Percentiles rank a stretch among this genome's conserved stretches.
These are phyloP conservation scores for Proteles cristata DNA, from an alignment of 2,113 vertebrate genomes.

Conservation along the genomic window DNA sequence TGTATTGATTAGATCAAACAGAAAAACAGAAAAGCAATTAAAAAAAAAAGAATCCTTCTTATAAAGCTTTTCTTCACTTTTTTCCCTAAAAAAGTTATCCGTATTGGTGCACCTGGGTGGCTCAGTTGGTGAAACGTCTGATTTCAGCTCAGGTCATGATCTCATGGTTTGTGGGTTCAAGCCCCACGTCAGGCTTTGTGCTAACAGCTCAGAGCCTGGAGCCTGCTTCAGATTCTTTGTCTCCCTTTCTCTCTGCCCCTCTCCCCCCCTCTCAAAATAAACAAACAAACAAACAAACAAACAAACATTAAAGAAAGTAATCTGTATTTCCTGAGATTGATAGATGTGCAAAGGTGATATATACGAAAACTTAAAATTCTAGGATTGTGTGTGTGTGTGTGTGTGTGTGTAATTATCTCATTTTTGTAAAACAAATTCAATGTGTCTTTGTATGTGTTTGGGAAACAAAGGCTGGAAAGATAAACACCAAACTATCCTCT, in stretches of 20 bases:
- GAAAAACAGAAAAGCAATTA: background rate
- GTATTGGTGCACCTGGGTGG: too few relatives aligned
- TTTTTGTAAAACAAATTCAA: constrained; percentile 34
- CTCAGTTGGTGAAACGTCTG: too few relatives aligned
- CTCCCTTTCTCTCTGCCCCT: too few relatives aligned
- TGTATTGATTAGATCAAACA: constrained; percentile 21
- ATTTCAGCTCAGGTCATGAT: too few relatives aligned
- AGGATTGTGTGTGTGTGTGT: background rate
- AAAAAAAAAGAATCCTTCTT: background rate
- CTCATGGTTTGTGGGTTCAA: too few relatives aligned
- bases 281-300: too few relatives aligned
- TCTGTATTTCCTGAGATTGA: constrained; percentile 29
- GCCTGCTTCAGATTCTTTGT: too few relatives aligned
- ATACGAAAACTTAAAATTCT: background rate
- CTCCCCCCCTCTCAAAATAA: too few relatives aligned
- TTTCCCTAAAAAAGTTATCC: too few relatives aligned
- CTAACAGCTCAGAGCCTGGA: too few relatives aligned
- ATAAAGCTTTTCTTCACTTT: constrained; percentile 21
- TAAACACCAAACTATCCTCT: background rate
- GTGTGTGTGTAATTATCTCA: background rate
- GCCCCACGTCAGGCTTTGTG: too few relatives aligned
- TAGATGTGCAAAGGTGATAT: constrained; percentile 20
- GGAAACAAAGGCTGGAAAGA: background rate
- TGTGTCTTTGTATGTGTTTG: background rate
- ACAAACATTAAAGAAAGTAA: background rate